Evolutionary conservation across 2,797 vertebrate genomes (phyloP), one percentile per base, ranked within the genome.

Genomic region (Sebastes flavidus): DNA sequence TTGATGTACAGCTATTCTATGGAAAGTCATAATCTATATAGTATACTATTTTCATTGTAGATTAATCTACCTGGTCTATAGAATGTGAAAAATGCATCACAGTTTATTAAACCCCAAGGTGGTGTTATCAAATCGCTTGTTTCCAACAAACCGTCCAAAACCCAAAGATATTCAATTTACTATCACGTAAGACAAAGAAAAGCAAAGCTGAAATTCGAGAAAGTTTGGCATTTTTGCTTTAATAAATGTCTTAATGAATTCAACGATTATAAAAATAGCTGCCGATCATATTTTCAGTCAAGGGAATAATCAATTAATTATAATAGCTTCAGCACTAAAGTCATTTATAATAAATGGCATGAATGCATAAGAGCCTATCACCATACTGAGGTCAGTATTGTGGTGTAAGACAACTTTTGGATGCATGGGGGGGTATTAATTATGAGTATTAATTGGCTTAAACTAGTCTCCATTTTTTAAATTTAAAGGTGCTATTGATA

Each of bases 31-130:
- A 14, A 14, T 13, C 20, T 22, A 16, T 63, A 36, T 36, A 60
- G 27, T 16, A 10, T 60, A 30, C 12, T 63, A 8, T 52, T 62
- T 54, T 30, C 24, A 71, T 1, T 42, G 2, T n/a, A n/a, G 20
- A n/a, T 54, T 54, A 20, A 60, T 60, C 58, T 30, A 25, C 27
- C 20, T 30, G 3, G 2, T 55, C 9, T 55, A 36, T 8, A 49
- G 13, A 42, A 20, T 52, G 55, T 60, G 2, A 29, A 60, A 60
- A 68, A 52, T n/a, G 7, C 5, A 24, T 46, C 42, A 46, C 16
- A 0, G 16, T 46, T 18, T 46, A 18, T 24, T 42, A 2, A 20
- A 22, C 1, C 6, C 18, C 12, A 30, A 18, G 1, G 11, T 16
- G 20, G 13, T 9, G 46, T 68, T 27, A 52, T 52, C 20, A 68